Conservation (phyloP, 2,797 vertebrate species). For the Muraenolepis orangiensis region DNA sequence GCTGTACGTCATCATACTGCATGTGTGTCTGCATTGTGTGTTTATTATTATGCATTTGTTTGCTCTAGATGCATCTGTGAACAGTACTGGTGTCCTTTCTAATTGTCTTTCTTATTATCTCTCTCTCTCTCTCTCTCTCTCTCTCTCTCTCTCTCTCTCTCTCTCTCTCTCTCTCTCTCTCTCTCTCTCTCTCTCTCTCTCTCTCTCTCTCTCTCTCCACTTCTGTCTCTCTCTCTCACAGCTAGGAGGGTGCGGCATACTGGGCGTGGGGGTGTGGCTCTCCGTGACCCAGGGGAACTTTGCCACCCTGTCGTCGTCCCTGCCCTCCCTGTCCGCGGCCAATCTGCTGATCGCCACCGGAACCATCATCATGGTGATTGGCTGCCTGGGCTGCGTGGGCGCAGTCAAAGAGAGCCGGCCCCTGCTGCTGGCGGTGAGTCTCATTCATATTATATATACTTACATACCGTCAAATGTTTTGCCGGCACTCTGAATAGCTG, state of each 20-base stretch:
- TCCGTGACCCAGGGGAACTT: slow-evolving; percentile 98
- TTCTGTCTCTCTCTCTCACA: slow-evolving; percentile 59
- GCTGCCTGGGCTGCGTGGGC: slow-evolving; percentile 94
- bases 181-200: slow-evolving; percentile 4
- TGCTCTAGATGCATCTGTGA: slow-evolving; percentile 14
- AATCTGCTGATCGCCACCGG: slow-evolving; percentile 92
- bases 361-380: slow-evolving; percentile 94
- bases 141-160: not conserved
- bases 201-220: not conserved
- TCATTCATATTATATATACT: not conserved
- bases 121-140: not conserved
- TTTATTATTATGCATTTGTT: slow-evolving; percentile 20
- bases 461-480: not conserved
- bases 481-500: not conserved
- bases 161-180: slow-evolving; percentile 14
- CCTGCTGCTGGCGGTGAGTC: slow-evolving; percentile 90
- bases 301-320: slow-evolving; percentile 93
- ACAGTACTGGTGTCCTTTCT: not conserved
- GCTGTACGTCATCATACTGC: not conserved
- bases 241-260: slow-evolving; percentile 95
- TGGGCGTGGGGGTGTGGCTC: slow-evolving; percentile 96
- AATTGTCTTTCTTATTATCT: not conserved
- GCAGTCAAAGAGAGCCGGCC: slow-evolving; percentile 96
- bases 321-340: slow-evolving; percentile 93
- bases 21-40: not conserved